Evolutionary conservation across 1,140 invertebrate species (phyloP), one percentile per base, ranked within the genome.

Genomic region (Pseudomyrmex concolor): DNA sequence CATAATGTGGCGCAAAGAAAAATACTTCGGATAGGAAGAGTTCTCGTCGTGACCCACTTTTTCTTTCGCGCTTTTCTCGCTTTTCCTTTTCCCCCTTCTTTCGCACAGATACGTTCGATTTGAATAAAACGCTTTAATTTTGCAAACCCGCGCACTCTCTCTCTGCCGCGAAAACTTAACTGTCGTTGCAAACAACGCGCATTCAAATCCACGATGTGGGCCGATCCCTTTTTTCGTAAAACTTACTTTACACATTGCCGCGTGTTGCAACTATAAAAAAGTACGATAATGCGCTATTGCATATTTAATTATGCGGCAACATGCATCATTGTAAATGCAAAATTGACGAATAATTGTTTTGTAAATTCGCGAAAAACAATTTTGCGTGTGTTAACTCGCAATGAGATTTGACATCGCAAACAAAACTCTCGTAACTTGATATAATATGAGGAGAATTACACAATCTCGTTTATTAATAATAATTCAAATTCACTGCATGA

Each of bases 61-160:
- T 34, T 19, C 25, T 12, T 51, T 10, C 45, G 19, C 60, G 13
- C 48, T 62, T 81, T 62, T 60, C 78, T 43, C 70, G 67, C 13
- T 22, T 34, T 12, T 7, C 43, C 45, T 17, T 22, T 17, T 22
- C 2, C 45, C 8, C 25, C 0, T 8, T 17, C 9, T n/a, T 17
- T 0, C 22, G 66, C 34, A 19, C 34, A 59, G 51, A 43, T 71
- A 71, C 76, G 70, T 80, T 80, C 66, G 76, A 80, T 80, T 80
- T 80, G 76, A 80, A 80, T 80, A 80, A 71, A 80, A 70, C 66
- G 76, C 66, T 71, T 80, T 80, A 80, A 80, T 90, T 90, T 90
- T 84, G 82, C 84, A 89, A 86, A 74, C 70, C 76, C 76, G 60
- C 68, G 19, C 13, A 0, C 5, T 34, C 54, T 48, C 62, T 15